A percentile compares a stretch with the other conserved stretches of the same genome.
Conservation (phyloP, 2,888 invertebrate species). For the Drosophila atroscutellata region DNA sequence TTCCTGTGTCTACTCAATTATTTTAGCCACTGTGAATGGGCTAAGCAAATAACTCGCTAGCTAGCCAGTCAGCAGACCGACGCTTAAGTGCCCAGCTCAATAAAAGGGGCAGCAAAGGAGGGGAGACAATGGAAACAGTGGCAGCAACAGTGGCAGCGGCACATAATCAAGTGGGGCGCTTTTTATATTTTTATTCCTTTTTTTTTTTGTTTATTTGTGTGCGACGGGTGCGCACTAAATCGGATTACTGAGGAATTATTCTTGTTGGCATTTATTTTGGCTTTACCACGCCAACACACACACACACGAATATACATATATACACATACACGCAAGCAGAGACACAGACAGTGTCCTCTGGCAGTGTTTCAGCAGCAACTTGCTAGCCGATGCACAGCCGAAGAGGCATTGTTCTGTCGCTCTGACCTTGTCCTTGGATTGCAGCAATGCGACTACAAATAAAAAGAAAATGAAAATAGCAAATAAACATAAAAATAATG, state of each 20-base stretch:
- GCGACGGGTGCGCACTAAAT: conserved; percentile 59
- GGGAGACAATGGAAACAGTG: conserved; percentile 7
- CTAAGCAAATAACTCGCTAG: conserved; percentile 25
- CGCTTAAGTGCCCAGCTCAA: conserved; percentile 60
- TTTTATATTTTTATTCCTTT: conserved; percentile 1
- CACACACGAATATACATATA: conserved; percentile 6
- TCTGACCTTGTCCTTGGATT: conserved; percentile 50
- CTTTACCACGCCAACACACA: conserved; percentile 31
- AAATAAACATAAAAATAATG: conserved; percentile 64
- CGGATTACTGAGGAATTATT: conserved; percentile 78
- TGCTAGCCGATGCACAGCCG: conserved; percentile 25
- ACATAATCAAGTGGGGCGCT: conserved; percentile 59
- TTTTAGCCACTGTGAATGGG: conserved; percentile 53
- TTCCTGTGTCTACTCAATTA: neutral
- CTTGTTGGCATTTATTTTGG: conserved; percentile 79
- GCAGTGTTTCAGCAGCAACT: conserved; percentile 38
- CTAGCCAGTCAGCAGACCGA: conserved; percentile 33
- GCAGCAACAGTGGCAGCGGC: conserved; percentile 16
- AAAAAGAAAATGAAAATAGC: conserved; percentile 29
- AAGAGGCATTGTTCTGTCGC: conserved; percentile 42
- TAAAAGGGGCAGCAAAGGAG: conserved; percentile 1
- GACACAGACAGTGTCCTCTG: conserved; percentile 8
- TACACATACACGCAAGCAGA: neutral
- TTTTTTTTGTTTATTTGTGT: conserved; percentile 12
- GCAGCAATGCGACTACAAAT: conserved; percentile 31